phyloP scores from a whole-genome alignment of 2,888 invertebrate genomes.

The Synanthedon tipuliformis region DNA sequence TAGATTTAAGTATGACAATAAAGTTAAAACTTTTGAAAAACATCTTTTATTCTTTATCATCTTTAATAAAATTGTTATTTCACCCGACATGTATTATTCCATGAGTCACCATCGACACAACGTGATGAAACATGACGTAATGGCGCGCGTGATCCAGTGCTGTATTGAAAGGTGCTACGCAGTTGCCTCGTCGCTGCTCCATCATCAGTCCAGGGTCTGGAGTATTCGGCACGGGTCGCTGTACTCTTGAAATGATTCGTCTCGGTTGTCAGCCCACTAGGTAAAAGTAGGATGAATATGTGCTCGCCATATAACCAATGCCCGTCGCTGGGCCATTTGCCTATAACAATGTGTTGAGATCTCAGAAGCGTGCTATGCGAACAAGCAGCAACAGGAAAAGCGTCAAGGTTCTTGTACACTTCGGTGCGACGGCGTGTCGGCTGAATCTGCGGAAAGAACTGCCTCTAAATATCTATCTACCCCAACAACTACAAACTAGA shows the following conservation, averaged over 20 bases:
- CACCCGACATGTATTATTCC: slow-evolving; percentile 66
- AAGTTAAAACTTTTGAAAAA: slow-evolving; percentile 36
- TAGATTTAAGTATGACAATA: slow-evolving; percentile 68
- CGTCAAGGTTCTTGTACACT: not conserved
- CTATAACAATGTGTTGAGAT: slow-evolving; percentile 54
- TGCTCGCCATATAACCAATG: slow-evolving; percentile 15
- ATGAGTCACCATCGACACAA: slow-evolving; percentile 53
- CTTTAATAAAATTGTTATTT: slow-evolving; percentile 44
- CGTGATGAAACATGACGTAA: slow-evolving; percentile 39
- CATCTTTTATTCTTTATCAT: slow-evolving; percentile 32
- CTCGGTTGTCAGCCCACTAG: slow-evolving; percentile 67
- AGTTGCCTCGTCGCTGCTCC: not conserved
- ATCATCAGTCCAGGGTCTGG: not conserved
- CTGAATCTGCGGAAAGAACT: not conserved
- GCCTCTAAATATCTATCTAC: not conserved
- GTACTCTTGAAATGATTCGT: slow-evolving; percentile 11
- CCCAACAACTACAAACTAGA: slow-evolving; percentile 1
- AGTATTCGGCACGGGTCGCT: not conserved
- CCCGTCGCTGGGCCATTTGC: slow-evolving; percentile 33
- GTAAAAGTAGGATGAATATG: slow-evolving; percentile 53
- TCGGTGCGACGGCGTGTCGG: slow-evolving; percentile 2
- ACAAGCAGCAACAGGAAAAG: slow-evolving; percentile 7
- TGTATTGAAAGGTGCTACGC: slow-evolving; percentile 6
- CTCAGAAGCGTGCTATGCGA: slow-evolving; percentile 28
- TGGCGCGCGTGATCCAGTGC: slow-evolving; percentile 35